A percentile compares a stretch with the other conserved stretches of the same genome.
Evolutionary conservation across 2,888 invertebrate species (phyloP).

Genomic region (Hylaea fasciaria): DNA sequence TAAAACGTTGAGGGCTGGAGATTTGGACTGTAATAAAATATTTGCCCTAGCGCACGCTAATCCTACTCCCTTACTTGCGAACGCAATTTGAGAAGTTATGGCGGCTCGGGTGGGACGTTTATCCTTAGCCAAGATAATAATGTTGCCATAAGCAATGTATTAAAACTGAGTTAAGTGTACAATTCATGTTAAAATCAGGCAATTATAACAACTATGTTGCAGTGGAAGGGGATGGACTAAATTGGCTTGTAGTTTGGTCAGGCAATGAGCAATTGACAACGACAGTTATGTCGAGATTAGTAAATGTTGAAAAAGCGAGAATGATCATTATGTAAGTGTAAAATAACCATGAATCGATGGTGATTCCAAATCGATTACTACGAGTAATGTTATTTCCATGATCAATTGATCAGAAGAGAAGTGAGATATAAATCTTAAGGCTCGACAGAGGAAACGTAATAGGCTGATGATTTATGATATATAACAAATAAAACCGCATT

Average conservation of each 20-base stretch:
- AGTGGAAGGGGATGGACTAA: conserved; percentile 38
- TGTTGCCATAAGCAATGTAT: conserved; percentile 37
- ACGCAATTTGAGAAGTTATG: conserved; percentile 84
- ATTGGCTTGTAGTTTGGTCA: conserved; percentile 21
- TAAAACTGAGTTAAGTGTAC: conserved; percentile 36
- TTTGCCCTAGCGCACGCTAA: conserved; percentile 84
- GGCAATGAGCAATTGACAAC: conserved; percentile 1
- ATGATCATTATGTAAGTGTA: no score
- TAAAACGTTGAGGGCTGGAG: conserved; percentile 84
- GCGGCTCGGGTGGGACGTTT: conserved; percentile 57
- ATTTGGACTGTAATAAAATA: conserved; percentile 85
- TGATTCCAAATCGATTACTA: no score
- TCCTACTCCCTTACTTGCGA: conserved; percentile 81
- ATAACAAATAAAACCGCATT: background rate
- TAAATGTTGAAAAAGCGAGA: background rate
- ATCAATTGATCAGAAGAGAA: no score
- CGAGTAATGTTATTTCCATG: no score
- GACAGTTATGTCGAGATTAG: background rate
- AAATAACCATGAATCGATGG: no score
- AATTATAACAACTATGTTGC: conserved; percentile 33
- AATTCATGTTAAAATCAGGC: conserved; percentile 33
- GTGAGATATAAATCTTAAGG: no score
- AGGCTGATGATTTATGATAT: no score
- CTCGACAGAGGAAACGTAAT: no score
- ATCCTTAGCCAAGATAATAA: conserved; percentile 53